Conservation (phyloP, 2,888 invertebrate species). For the Callyntrura guangdongensis region DNA sequence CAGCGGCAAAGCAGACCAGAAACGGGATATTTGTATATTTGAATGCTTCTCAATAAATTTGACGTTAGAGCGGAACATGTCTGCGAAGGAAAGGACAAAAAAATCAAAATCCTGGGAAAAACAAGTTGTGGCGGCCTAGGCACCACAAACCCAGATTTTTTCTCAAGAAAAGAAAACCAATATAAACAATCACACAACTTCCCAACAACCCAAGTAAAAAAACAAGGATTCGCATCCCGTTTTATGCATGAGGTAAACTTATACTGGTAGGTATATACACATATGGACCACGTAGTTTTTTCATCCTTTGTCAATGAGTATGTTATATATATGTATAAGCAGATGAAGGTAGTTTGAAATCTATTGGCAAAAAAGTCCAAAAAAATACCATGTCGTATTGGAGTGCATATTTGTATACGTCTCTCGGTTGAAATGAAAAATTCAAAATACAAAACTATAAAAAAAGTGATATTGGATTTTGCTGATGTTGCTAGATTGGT, state of each 20-base stretch:
- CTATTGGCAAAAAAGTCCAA: too few relatives aligned
- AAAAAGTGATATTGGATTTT: neutral
- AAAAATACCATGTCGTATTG: too few relatives aligned
- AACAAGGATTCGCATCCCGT: neutral
- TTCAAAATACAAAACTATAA: neutral
- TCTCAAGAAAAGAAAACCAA: neutral
- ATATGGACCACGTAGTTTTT: neutral
- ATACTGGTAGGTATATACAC: neutral
- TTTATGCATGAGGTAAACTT: neutral
- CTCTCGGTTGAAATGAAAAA: neutral
- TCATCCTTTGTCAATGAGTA: too few relatives aligned
- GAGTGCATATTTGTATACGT: too few relatives aligned
- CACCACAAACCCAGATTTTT: constrained; percentile 37
- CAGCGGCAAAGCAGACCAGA: neutral
- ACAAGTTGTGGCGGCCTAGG: neutral
- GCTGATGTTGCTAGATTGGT: too few relatives aligned
- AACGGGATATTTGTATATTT: neutral
- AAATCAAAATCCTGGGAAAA: constrained; percentile 27
- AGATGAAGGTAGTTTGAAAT: neutral
- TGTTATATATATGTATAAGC: neutral
- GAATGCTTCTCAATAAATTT: neutral
- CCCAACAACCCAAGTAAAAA: neutral
- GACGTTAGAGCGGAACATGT: constrained; percentile 24
- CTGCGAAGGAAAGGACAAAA: neutral
- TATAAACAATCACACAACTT: constrained; percentile 12